phyloP scores from a whole-genome alignment of 2,113 vertebrate genomes.

The Mobula birostris region DNA sequence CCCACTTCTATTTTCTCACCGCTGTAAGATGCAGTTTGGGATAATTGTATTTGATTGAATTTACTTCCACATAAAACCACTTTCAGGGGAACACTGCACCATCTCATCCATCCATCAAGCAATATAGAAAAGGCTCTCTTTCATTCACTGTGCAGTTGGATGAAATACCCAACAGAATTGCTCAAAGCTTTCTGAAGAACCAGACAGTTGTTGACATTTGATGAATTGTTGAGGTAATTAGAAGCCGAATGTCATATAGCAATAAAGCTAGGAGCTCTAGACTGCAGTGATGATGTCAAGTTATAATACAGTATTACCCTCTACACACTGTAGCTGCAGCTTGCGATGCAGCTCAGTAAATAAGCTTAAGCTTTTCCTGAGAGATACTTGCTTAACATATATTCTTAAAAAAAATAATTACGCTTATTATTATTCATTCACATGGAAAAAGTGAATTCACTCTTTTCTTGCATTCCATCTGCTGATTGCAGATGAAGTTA shows the following conservation, averaged over 20 bases:
- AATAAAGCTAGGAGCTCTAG: not conserved
- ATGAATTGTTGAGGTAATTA: not conserved
- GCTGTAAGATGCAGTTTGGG: not conserved
- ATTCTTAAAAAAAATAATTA: conserved; percentile 22
- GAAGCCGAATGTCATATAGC: not conserved
- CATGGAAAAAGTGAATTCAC: not conserved
- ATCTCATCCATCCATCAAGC: not conserved
- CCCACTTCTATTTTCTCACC: not conserved
- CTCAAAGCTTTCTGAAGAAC: not conserved
- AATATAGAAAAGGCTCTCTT: not conserved
- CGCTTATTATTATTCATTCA: conserved; percentile 1
- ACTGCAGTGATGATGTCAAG: not conserved
- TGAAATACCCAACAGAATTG: not conserved
- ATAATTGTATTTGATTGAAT: not conserved
- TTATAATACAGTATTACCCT: not conserved
- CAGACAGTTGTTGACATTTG: not conserved
- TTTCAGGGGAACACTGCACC: not conserved
- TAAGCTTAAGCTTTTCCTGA: not conserved
- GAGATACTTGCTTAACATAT: not conserved
- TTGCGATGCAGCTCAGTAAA: not conserved
- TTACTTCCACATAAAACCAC: conserved; percentile 3
- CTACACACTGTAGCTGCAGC: not conserved
- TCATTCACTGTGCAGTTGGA: not conserved
- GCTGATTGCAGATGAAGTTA: not conserved
- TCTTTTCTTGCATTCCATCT: not conserved